Evolutionary conservation across 2,113 vertebrate genomes (phyloP), one percentile per base, ranked within the genome.

Genomic region (Cercocebus atys): DNA sequence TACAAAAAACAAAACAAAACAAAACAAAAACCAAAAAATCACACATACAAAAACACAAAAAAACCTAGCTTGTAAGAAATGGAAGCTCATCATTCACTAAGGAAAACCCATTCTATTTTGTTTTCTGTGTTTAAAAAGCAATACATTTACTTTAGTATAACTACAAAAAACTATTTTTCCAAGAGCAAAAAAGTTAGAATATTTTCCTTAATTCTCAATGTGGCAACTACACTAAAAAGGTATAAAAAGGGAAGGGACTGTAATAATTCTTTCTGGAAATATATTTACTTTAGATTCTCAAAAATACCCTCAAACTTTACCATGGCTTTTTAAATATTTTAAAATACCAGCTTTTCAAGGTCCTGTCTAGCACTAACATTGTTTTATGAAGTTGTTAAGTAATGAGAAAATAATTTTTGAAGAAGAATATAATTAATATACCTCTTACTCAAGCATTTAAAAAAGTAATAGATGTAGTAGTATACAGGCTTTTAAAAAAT

Each of bases 111-210:
- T 8, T 97, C 45, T 90, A 75, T 43, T 90, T 93, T 90, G n/a
- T 90, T 93, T 90, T 85, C 10, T 38, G 20, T 88, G 22, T 73
- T 82, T 68, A 11, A 45, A 43, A 93, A 61, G 79, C 8, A 20
- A 76, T 6, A 68, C 76, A 82, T 30, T 75, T 79, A 93, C 40
- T 81, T 85, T 76, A 43, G 30, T 52, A 25, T 59, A 94, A 90
- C 30, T 90, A 68, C 9, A 83, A 76, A 95, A 91, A 92, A 91
- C 70, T 72, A 68, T 32, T 94, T 91, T 97, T 79, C 14, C 9
- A 79, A 78, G 32, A 79, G 55, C 38, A 80, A 86, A 64, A 35
- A 38, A 3, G 13, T 64, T 11, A 70, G n/a, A 20, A 72, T 57
- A 82, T 83, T 93, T 93, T 52, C 59, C 81, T 81, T 93, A 64